These are phyloP conservation scores for Pseudorhiza aurosa DNA, from an alignment of 30 jellyfish, hydroid and myxozoan species.

Conservation along the genomic window DNA sequence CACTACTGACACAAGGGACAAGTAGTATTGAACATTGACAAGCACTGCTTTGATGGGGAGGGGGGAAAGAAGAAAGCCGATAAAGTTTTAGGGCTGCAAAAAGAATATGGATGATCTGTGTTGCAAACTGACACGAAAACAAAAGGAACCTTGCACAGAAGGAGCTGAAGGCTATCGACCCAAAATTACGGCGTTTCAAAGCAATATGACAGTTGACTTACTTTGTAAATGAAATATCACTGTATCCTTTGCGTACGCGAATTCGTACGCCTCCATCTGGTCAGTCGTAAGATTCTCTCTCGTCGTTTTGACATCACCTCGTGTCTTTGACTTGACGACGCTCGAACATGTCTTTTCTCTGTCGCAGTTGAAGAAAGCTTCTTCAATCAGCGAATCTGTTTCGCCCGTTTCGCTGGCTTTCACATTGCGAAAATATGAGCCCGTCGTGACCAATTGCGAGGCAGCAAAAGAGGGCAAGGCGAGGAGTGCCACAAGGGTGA, in stretches of 20 bases:
- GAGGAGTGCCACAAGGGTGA: background rate
- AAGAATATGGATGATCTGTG: background rate
- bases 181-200: too few species aligned
- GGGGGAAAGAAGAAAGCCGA: too few species aligned
- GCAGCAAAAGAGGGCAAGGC: background rate
- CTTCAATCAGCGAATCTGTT: background rate
- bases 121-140: too few species aligned
- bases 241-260: background rate
- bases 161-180: too few species aligned
- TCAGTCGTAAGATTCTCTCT: background rate
- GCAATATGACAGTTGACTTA: too few species aligned
- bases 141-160: too few species aligned
- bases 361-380: background rate
- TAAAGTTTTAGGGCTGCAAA: background rate
- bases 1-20: too few species aligned
- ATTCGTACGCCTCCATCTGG: background rate
- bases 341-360: background rate
- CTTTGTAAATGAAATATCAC: too few species aligned
- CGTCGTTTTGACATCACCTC: background rate
- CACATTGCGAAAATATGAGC: background rate
- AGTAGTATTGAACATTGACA: too few species aligned
- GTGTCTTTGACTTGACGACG: background rate
- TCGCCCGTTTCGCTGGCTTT: background rate
- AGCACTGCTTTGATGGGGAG: too few species aligned
- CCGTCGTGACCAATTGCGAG: background rate